These are phyloP conservation scores for Rhagoletis pomonella DNA, from an alignment of 1,140 invertebrate genomes.

Conservation along the genomic window DNA sequence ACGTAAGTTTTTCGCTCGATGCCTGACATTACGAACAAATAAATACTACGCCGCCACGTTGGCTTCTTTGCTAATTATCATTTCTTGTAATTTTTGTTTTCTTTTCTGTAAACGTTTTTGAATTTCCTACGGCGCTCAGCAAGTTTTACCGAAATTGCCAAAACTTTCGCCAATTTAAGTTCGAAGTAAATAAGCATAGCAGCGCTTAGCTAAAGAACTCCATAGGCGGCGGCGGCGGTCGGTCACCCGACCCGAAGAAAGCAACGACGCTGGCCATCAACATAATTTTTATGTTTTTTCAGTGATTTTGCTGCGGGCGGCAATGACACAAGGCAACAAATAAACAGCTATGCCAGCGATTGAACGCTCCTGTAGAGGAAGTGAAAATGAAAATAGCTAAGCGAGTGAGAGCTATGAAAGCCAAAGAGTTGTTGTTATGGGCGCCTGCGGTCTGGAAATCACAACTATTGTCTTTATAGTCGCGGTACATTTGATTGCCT, in stretches of 20 bases:
- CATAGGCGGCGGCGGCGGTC: too few species aligned
- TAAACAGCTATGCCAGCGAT: not conserved
- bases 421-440: not conserved
- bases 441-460: not conserved
- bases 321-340: not conserved
- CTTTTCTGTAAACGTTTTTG: not conserved
- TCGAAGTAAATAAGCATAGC: not conserved
- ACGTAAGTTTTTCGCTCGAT: not conserved
- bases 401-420: not conserved
- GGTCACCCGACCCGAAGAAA: not conserved
- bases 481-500: slow-evolving; percentile 9
- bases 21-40: not conserved
- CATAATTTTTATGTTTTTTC: slow-evolving; percentile 46
- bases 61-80: slow-evolving; percentile 54
- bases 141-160: slow-evolving; percentile 43
- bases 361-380: not conserved
- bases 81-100: not conserved
- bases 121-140: slow-evolving; percentile 31
- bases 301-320: slow-evolving; percentile 16
- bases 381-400: too few species aligned
- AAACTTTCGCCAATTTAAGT: slow-evolving; percentile 49
- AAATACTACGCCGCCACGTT: not conserved
- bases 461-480: not conserved
- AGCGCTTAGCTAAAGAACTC: not conserved
- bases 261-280: not conserved